phyloP scores from a whole-genome alignment of 2,888 invertebrate genomes.

The Sisyra nigra region DNA sequence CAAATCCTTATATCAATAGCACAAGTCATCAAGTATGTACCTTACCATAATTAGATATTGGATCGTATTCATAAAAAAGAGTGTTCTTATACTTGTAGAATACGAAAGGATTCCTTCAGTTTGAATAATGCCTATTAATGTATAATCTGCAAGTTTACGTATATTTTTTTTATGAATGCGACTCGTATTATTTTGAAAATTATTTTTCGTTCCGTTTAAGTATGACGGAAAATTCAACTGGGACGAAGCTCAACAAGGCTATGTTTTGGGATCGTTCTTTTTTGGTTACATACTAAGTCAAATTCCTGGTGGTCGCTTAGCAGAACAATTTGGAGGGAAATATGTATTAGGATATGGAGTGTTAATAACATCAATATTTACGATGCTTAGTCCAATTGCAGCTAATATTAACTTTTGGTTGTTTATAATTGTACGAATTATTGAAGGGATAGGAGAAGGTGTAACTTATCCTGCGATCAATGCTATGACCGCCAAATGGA shows the following conservation, averaged over 20 bases:
- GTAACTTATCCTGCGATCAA: slow-evolving; percentile 95
- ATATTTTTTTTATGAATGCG: too few relatives aligned
- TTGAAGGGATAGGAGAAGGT: slow-evolving; percentile 78
- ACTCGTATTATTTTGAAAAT: slow-evolving; percentile 2
- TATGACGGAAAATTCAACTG: slow-evolving; percentile 58
- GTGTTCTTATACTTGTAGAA: too few relatives aligned
- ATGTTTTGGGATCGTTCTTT: slow-evolving; percentile 70
- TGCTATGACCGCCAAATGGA: slow-evolving; percentile 83
- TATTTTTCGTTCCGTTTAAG: slow-evolving; percentile 24
- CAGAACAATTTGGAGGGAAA: slow-evolving; percentile 80
- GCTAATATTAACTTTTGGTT: slow-evolving; percentile 48
- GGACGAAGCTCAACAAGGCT: slow-evolving; percentile 62
- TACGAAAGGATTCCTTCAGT: too few relatives aligned
- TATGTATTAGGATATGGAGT: slow-evolving; percentile 69
- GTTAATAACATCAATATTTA: slow-evolving; percentile 64
- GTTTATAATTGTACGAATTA: slow-evolving; percentile 56
- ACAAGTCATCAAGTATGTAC: slow-evolving; percentile 3
- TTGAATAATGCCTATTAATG: too few relatives aligned
- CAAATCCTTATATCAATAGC: slow-evolving; percentile 13
- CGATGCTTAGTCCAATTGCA: slow-evolving; percentile 70
- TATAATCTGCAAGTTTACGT: too few relatives aligned
- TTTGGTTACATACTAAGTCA: slow-evolving; percentile 71
- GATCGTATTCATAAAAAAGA: too few relatives aligned
- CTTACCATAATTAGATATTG: too few relatives aligned
- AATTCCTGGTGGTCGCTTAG: slow-evolving; percentile 67